Base-by-base conservation (phyloP, 53 echinoderm and acorn worm genomes). In the Temnopleurus reevesii region DNA sequence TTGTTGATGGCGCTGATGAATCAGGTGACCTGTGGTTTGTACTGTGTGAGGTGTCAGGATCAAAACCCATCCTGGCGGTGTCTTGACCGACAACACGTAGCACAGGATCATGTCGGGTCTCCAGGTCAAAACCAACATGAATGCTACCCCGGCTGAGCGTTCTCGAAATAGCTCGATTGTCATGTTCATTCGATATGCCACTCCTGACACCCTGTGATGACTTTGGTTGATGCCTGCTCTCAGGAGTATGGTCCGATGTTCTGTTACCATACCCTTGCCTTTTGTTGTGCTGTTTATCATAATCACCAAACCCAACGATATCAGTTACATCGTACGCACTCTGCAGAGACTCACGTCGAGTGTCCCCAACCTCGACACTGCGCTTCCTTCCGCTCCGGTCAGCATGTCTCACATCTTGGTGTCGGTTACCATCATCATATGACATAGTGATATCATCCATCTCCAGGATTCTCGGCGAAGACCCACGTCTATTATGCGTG, bases 101-200 rank as follows among this genome's bases (percentile, higher is more conserved):
- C 6, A 59, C 30, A 13, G 85, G 59, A 51, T 87, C 65, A 27
- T 87, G 88, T 15, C 71, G 53, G 9, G 65, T 87, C 53, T 87
- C 88, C 0, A 87, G 88, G 53, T 87, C 88, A 24, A 64, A 71
- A 34, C 71, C 88, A 1, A 87, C 85, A 29, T 61, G 85, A 28
- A 85, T 85, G 85, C 85, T 85, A 28, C 85, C 85, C 5, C 85
- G 85, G 58, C 85, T 85, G 26, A 85, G 46, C 15, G 85, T 85
- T 43, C 85, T 59, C 5, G 85, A 85, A 12, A 60, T 60, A 31
- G 59, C 58, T 21, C 23, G 60, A 23, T 30, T 83, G 12, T 59
- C 59, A 41, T 17, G 83, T 36, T 83, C 83, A 55, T 28, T 15
- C 2, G 61, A 13, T 4, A 46, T 85, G 41, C 85, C 85, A 85